Conservation (phyloP, 2,797 vertebrate genomes). For the Schizopygopsis malacanthus region DNA sequence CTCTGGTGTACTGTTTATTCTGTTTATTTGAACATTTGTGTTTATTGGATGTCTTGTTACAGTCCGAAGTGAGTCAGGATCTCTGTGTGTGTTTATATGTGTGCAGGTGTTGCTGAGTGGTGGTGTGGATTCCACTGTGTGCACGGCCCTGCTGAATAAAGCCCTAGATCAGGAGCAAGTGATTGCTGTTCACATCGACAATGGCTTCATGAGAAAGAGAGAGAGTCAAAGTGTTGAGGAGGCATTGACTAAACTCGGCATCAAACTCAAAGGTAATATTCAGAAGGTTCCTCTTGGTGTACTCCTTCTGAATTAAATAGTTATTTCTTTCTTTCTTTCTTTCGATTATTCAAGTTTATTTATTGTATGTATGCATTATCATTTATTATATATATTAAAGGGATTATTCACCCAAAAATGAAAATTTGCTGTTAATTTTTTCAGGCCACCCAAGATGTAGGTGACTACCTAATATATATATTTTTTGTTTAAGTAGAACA, state of each 20-base stretch:
- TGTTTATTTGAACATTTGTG: neutral
- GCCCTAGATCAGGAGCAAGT: conserved; percentile 93
- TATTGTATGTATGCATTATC: no score
- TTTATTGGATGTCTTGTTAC: neutral
- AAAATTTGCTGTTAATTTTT: neutral
- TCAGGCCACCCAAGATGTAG: neutral
- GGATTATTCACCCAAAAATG: neutral
- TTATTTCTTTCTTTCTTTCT: neutral
- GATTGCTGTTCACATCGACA: conserved; percentile 98
- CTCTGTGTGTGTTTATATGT: conserved; percentile 18
- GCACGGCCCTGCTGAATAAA: conserved; percentile 96
- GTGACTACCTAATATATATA: neutral
- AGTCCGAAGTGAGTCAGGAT: neutral
- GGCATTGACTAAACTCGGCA: conserved; percentile 94
- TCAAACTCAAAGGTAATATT: conserved; percentile 92
- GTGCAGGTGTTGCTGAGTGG: conserved; percentile 94
- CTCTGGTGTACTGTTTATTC: neutral
- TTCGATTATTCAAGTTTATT: no score
- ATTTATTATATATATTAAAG: no score
- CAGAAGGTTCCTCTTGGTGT: neutral
- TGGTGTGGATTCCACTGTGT: conserved; percentile 97
- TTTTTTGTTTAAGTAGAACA: neutral
- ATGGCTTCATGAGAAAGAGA: conserved; percentile 97
- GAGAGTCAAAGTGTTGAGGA: conserved; percentile 98
- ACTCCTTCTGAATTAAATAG: neutral